Evolutionary conservation across 2,797 vertebrate genomes (phyloP), one percentile per base, ranked within the genome.

Genomic region (Kryptolebias ocellatus): DNA sequence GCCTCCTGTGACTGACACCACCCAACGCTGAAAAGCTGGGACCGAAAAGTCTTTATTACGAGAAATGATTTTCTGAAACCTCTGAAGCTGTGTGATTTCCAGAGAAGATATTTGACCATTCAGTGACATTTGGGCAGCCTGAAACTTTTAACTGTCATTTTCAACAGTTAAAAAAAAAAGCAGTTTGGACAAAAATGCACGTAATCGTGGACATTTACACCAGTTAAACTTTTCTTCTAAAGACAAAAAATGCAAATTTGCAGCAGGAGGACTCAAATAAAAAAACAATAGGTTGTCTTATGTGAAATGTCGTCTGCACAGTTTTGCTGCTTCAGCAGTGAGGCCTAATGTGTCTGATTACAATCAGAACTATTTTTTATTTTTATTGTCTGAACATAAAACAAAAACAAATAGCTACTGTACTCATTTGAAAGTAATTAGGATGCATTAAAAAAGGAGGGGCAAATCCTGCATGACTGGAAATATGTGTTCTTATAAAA

Each of bases 11-110:
- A 31, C 67, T 63, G 78, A 56, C 67, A 50, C 62, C 73, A 6
- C 78, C 83, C 66, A 10, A 2, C 1, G 1, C 29, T 37, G 4
- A 75, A 52, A 74, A 63, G 60, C 59, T 31, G 0, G 1, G 17
- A 79, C 72, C 27, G 4, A 62, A 69, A 51, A 66, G 10, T 4
- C 42, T 20, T 72, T 27, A 50, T 80, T 77, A 63, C 0, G 10
- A 56, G 7, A 63, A 72, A 70, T 11, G 4, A 29, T 52, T 58
- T 37, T 53, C 57, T 58, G 24, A 15, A 53, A 17, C 34, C 28
- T 31, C 31, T 4, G 11, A 52, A 14, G 18, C 39, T 10, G 5
- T 4, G 10, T 14, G 2, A 60, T 49, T 57, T 27, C 9, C 54
- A 63, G 16, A 31, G 62, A 16, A 20, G 1, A 53, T 49, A 56